Conservation (phyloP, 2,888 invertebrate species). For the Cheilosia vulpina region DNA sequence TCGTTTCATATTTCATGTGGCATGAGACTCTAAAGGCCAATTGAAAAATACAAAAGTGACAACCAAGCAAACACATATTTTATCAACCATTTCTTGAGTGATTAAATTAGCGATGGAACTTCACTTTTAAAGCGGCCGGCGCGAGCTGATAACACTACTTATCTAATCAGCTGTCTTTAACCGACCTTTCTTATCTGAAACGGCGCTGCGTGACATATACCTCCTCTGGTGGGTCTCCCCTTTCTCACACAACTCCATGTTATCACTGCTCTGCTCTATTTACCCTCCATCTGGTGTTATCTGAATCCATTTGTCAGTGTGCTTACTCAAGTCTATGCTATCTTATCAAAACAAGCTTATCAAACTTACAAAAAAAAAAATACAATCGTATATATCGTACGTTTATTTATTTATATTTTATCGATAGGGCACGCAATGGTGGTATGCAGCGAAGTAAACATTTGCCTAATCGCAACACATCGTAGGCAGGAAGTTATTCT, state of each 20-base stretch:
- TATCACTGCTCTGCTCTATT: constrained; percentile 35
- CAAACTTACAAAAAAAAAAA: constrained; percentile 7
- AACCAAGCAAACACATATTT: constrained; percentile 6
- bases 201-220: constrained; percentile 16
- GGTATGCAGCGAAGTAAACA: constrained; percentile 40
- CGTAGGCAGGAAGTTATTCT: constrained; percentile 55
- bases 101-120: constrained; percentile 22
- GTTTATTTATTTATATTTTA: constrained; percentile 27
- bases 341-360: constrained; percentile 60
- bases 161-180: constrained; percentile 62
- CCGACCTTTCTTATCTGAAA: constrained; percentile 61
- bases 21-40: not conserved
- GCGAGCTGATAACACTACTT: constrained; percentile 24
- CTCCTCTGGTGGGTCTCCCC: not conserved
- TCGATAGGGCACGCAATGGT: not conserved
- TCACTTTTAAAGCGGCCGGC: constrained; percentile 27
- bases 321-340: constrained; percentile 35
- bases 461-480: constrained; percentile 28
- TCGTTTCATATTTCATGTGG: too few relatives aligned
- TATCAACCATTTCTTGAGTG: constrained; percentile 21
- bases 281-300: constrained; percentile 32
- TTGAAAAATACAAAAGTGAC: not conserved
- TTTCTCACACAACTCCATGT: not conserved
- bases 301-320: not conserved
- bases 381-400: constrained; percentile 29